Base-by-base conservation (phyloP, 1,140 invertebrate species). In the Drosophila bocki region DNA sequence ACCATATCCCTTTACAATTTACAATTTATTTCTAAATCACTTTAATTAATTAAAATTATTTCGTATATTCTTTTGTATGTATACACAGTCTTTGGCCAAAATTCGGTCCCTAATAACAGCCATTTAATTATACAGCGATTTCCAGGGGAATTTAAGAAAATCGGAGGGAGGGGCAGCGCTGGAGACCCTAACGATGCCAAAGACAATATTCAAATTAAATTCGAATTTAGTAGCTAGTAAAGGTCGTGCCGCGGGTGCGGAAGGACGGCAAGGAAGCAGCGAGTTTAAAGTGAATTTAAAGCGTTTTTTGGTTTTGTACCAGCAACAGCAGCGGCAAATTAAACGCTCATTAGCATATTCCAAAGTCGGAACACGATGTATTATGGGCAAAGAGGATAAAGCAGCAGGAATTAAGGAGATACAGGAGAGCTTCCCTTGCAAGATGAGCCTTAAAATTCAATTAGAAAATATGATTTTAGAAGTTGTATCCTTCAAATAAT, bases 331-430 rank as follows among this genome's bases (percentile, higher is more conserved):
- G 41, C 68, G 59, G 69, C 61, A 76, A 85, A 85, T 85, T 85
- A 86, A 85, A 87, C 65, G 79, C 82, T 87, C 82, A 87, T 85
- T 85, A 85, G 83, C 82, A 85, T 85, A 86, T 82, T 85, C 63
- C 48, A 60, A 80, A 80, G 68, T 75, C 62, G 56, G 45, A 29
- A 42, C 51, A 54, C 53, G 63, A 59, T 50, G 44, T 60, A 56
- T 47, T 17, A 45, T 13, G 58, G 44, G n/a, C n/a, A 50, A 32
- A 19, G 45, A 59, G 22, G 54, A 12, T 29, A 60, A 54, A 22
- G 42, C 22, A 50, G 22, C 29, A n/a, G 32, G 35, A 26, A 41
- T 41, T 13, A 9, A 19, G 12, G 12, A 19, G 15, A 37, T 37
- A 37, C 19, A 22, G 53, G 4, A 4, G 13, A 37, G 13, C 7